Evolutionary conservation across 2,113 vertebrate genomes (phyloP).

Genomic region (Tetrao urogallus): DNA sequence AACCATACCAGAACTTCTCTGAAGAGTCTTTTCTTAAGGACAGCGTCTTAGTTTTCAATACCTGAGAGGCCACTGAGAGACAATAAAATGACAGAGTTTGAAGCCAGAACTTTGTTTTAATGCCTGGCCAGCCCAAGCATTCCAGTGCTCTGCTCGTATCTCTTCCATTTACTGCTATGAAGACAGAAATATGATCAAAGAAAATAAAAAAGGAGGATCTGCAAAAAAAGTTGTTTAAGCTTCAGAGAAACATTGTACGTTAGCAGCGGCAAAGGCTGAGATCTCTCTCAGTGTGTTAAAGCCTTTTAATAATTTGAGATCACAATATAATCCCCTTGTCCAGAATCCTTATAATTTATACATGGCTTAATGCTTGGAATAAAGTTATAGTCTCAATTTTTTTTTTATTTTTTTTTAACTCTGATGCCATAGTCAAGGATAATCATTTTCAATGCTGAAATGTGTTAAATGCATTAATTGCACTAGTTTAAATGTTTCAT

Average conservation of each 20-base stretch:
- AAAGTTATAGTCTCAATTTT: slow-evolving; percentile 20
- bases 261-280: not conserved
- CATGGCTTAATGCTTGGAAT: slow-evolving; percentile 48
- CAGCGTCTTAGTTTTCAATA: not conserved
- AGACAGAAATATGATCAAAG: slow-evolving; percentile 62
- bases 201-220: slow-evolving; percentile 45
- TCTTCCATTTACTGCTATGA: slow-evolving; percentile 35
- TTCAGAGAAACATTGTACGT: slow-evolving; percentile 23
- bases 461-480: slow-evolving; percentile 41
- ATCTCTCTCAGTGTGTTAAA: slow-evolving; percentile 52
- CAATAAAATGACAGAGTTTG: not conserved
- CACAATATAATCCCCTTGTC: slow-evolving; percentile 62
- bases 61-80: not conserved
- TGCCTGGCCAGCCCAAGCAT: not conserved
- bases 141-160: slow-evolving; percentile 24
- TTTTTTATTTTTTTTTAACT: not conserved
- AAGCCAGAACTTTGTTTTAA: slow-evolving; percentile 27
- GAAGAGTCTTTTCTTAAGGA: not conserved
- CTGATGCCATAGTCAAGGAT: not conserved
- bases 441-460: slow-evolving; percentile 39
- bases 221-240: slow-evolving; percentile 61
- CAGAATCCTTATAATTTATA: slow-evolving; percentile 55
- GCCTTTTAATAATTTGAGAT: slow-evolving; percentile 62
- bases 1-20: not conserved
- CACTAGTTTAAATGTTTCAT: slow-evolving; percentile 16